These are phyloP conservation scores for Heliconius hortense DNA, from an alignment of 2,888 invertebrate species.

Conservation along the genomic window DNA sequence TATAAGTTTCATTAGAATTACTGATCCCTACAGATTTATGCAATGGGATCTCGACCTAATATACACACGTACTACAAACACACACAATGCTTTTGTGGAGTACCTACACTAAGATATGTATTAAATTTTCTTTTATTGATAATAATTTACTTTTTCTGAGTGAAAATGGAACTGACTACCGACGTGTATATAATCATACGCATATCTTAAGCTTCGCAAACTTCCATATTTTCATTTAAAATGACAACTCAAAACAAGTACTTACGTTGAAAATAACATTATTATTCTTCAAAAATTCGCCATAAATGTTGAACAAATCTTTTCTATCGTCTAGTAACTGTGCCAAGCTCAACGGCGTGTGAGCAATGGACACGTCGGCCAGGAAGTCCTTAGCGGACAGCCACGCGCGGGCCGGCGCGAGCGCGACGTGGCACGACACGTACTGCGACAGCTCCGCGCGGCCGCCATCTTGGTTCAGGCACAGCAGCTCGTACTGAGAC, in stretches of 20 bases:
- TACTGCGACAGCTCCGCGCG: constrained; percentile 78
- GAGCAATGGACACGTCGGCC: constrained; percentile 84
- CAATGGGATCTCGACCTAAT: too few species aligned
- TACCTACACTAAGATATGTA: too few species aligned
- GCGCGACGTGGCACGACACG: constrained; percentile 83
- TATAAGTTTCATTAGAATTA: too few species aligned
- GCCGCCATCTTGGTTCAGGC: constrained; percentile 81
- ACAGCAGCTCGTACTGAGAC: constrained; percentile 83
- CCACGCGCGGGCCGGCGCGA: constrained; percentile 83
- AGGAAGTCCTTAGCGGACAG: constrained; percentile 74
- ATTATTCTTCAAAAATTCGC: constrained; percentile 78
- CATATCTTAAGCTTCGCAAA: too few species aligned
- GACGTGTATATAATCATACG: too few species aligned
- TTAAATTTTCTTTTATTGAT: too few species aligned
- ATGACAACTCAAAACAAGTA: constrained; percentile 37
- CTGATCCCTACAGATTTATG: too few species aligned
- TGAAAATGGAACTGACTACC: too few species aligned
- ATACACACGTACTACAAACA: too few species aligned
- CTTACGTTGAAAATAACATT: constrained; percentile 76
- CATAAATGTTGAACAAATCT: constrained; percentile 85
- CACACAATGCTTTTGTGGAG: too few species aligned
- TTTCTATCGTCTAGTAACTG: constrained; percentile 78
- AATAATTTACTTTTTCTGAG: too few species aligned
- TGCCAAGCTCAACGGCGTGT: constrained; percentile 83
- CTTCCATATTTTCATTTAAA: not conserved